phyloP scores from a whole-genome alignment of 2,113 vertebrate species.

The Tupaia tana region DNA sequence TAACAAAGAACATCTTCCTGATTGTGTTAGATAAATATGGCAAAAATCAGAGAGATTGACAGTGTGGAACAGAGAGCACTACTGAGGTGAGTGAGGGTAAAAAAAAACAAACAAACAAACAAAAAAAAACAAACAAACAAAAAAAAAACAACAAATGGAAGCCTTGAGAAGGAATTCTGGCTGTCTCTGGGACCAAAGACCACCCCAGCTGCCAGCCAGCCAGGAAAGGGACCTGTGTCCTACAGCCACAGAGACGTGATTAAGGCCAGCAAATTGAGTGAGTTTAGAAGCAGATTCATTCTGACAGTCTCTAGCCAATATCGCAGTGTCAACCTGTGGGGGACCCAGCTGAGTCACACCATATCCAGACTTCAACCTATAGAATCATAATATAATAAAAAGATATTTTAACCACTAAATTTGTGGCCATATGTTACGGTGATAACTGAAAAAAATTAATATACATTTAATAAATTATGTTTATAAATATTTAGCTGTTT shows the following conservation, averaged over 20 bases:
- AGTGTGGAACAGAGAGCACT: too few species aligned
- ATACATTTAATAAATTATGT: background rate
- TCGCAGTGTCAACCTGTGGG: background rate
- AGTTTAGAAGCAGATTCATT: background rate
- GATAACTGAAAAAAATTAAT: background rate
- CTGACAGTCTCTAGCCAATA: background rate
- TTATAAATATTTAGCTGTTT: background rate
- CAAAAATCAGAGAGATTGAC: background rate
- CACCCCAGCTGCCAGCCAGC: fast-evolving
- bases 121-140: too few species aligned
- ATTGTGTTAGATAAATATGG: background rate
- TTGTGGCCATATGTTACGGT: background rate
- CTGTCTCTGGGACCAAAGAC: background rate
- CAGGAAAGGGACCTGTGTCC: background rate
- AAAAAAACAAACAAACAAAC: too few species aligned
- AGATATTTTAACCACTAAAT: background rate
- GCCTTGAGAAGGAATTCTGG: too few species aligned
- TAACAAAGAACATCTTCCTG: background rate
- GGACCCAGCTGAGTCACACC: background rate
- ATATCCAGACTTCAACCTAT: background rate
- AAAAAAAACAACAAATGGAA: background rate
- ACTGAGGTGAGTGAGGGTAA: too few species aligned
- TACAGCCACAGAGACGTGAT: background rate
- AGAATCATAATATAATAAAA: background rate
- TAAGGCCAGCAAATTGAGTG: background rate